A percentile compares a stretch with the other conserved stretches of the same genome.
These are phyloP conservation scores for Mus spicilegus DNA, from an alignment of 2,113 vertebrate genomes.

Conservation along the genomic window DNA sequence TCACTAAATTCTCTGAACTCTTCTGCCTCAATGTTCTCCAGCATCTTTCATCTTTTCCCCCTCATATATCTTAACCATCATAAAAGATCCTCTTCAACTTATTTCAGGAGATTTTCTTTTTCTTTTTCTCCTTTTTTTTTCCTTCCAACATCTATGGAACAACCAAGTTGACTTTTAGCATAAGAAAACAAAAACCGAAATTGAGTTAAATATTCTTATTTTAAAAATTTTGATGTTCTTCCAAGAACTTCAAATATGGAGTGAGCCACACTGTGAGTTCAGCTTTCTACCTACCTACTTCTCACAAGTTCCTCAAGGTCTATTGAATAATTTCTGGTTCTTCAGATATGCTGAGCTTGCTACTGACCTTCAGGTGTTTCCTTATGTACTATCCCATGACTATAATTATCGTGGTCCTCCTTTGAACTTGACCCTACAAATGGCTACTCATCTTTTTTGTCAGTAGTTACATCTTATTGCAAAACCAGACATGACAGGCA, in stretches of 20 bases:
- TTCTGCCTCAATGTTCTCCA: background rate
- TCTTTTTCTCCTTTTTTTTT: background rate
- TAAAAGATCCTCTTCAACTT: background rate
- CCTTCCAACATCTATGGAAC: no score
- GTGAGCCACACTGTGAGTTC: background rate
- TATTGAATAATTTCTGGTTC: background rate
- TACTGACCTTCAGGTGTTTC: background rate
- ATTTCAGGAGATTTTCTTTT: background rate
- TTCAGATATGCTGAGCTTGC: background rate
- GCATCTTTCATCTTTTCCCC: background rate
- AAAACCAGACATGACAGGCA: background rate
- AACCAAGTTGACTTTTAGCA: background rate
- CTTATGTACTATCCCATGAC: fast-evolving
- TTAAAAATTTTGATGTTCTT: background rate
- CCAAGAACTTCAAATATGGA: background rate
- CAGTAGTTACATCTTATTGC: background rate
- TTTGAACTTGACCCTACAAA: background rate
- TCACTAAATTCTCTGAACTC: background rate
- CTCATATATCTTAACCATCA: background rate
- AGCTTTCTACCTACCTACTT: background rate
- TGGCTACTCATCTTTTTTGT: background rate
- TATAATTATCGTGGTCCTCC: background rate
- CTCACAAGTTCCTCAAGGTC: no score
- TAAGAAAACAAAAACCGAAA: background rate
- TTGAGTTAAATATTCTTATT: background rate